A percentile compares a stretch with the other conserved stretches of the same genome.
Conservation (phyloP, 2,888 invertebrate species). For the Calephelis perditalis region DNA sequence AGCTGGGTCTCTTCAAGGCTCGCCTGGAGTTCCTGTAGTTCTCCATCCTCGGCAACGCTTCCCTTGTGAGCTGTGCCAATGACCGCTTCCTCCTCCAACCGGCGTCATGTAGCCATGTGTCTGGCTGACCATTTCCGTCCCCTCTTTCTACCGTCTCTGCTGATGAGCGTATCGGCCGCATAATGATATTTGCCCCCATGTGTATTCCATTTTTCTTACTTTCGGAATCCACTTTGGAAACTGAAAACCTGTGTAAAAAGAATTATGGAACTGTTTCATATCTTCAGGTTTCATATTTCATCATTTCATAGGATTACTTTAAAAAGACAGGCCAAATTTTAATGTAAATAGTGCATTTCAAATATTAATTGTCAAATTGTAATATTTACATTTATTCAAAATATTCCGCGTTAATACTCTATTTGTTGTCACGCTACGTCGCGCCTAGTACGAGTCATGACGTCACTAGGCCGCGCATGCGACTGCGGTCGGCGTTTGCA, state of each 20-base stretch:
- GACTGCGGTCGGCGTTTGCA: no score
- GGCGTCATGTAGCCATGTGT: slow-evolving; percentile 68
- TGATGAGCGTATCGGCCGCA: slow-evolving; percentile 57
- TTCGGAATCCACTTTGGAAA: slow-evolving; percentile 59
- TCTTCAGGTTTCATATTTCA: no score
- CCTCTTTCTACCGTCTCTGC: slow-evolving; percentile 52
- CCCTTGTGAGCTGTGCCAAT: slow-evolving; percentile 83
- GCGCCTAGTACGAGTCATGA: no score
- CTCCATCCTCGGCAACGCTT: slow-evolving; percentile 88
- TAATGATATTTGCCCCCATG: slow-evolving; percentile 65
- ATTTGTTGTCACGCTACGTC: no score
- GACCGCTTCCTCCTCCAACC: slow-evolving; percentile 76
- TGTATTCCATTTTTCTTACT: slow-evolving; percentile 68
- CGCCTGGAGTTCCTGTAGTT: slow-evolving; percentile 89
- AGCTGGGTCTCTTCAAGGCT: slow-evolving; percentile 87
- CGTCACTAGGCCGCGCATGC: no score
- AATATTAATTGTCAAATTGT: no score
- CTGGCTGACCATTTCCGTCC: slow-evolving; percentile 43
- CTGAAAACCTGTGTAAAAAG: slow-evolving; percentile 49
- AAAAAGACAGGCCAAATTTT: no score
- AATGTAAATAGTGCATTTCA: no score
- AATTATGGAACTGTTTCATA: no score
- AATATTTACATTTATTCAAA: no score
- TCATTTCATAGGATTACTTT: no score
- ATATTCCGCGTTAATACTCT: no score